Conservation (phyloP, 2,888 invertebrate genomes). For the Onchidella celtica region DNA sequence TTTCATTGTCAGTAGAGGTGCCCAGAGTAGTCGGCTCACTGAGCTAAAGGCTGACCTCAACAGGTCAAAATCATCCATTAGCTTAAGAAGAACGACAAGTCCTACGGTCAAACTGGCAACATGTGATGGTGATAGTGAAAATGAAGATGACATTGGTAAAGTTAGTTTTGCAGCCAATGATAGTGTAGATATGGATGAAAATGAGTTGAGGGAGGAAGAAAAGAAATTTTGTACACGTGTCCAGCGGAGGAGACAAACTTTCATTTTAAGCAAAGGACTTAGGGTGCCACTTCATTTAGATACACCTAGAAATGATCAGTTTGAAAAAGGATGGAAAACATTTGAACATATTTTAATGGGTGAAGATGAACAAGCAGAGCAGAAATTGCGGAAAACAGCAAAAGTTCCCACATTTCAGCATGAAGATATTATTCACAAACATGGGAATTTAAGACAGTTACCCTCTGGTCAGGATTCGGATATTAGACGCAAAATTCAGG, state of each 20-base stretch:
- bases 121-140: neutral
- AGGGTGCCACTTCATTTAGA: slow-evolving; percentile 4
- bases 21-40: neutral
- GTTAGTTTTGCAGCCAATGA: neutral
- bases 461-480: neutral
- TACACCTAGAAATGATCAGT: neutral
- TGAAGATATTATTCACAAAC: neutral
- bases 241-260: slow-evolving; percentile 28
- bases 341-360: slow-evolving; percentile 38
- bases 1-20: slow-evolving; percentile 26
- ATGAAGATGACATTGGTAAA: neutral
- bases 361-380: neutral
- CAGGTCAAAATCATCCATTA: neutral
- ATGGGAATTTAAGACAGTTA: neutral
- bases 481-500: neutral
- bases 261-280: slow-evolving; percentile 29
- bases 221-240: slow-evolving; percentile 17
- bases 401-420: neutral
- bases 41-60: neutral
- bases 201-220: slow-evolving; percentile 10
- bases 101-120: neutral
- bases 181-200: neutral
- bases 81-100: neutral
- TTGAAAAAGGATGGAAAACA: slow-evolving; percentile 33
- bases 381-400: neutral